A percentile compares a stretch with the other conserved stretches of the same genome.
Evolutionary conservation across 64 coral and sea anemone species (phyloP).

Genomic region (Astreopora myriophthalma): DNA sequence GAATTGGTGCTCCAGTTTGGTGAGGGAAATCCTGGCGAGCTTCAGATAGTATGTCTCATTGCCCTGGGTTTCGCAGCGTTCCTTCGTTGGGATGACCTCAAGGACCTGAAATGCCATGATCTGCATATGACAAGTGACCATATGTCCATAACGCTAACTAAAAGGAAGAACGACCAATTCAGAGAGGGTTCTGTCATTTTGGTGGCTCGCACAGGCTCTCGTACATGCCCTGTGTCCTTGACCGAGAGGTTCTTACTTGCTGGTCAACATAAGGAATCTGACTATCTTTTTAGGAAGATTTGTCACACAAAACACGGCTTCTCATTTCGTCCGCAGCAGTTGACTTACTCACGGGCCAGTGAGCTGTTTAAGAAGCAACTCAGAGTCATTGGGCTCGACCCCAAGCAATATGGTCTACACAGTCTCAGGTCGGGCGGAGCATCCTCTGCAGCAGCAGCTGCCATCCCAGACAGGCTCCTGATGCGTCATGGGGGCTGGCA

Average conservation of each 20-base stretch:
- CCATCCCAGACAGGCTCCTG: background rate
- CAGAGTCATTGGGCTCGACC: background rate
- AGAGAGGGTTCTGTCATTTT: slow-evolving; percentile 1
- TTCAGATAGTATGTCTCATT: background rate
- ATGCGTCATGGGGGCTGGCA: no score
- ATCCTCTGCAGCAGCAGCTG: background rate
- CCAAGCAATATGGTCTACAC: background rate
- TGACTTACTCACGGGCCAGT: background rate
- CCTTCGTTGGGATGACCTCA: background rate
- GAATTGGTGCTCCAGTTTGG: no score
- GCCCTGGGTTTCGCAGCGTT: background rate
- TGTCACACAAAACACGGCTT: background rate
- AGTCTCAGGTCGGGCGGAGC: background rate
- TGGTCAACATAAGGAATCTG: background rate
- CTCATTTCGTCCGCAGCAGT: background rate
- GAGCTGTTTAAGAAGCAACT: background rate
- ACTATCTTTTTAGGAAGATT: slow-evolving; percentile 3
- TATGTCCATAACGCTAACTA: no score
- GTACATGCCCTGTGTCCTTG: slow-evolving; percentile 1
- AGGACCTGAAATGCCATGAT: background rate
- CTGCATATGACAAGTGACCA: background rate
- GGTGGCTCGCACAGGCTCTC: background rate
- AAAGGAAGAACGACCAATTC: no score
- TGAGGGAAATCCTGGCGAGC: background rate
- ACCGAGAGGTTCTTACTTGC: background rate